Base-by-base conservation (phyloP, 2,888 invertebrate genomes). In the Tetragnatha montana region DNA sequence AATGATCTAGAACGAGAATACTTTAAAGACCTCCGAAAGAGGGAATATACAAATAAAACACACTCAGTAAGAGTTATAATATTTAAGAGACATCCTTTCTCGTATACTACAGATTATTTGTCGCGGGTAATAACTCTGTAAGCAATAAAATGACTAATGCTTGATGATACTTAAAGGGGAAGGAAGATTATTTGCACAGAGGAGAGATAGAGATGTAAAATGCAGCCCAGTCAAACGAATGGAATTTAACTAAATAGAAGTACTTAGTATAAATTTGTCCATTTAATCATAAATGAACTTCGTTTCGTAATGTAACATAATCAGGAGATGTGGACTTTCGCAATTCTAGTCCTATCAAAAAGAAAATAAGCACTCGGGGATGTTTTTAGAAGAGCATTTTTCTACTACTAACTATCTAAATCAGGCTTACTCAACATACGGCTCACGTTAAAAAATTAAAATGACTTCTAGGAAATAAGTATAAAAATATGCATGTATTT, bases 1-100 rank as follows among this genome's bases (percentile, higher is more conserved):
- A 81, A 81, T 81, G 81, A 81, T 81, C 60, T 81, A 49, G 81
- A 81, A 81, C 81, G 81, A 47, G 60, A 69, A 47, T 81, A 81
- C 70, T 81, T 68, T 60, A 49, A 50, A 50, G 49, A 50, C 50
- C 50, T 50, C 50, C 73, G 22, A 6, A 49, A 76, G 50, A 76
- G 49, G 76, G 19, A 50, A 8, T 50, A 10, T 12, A 19, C 60
- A 21, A 60, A 22, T 78, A 60, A n/a, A 75, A 50, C 14, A 68
- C n/a, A 22, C 35, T 60, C 78, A 51, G 60, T 22, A 78, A 22
- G 17, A 60, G 60, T 60, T 60, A 60, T 10, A 60, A 60, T 60
- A 60, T 4, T 21, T 17, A 14, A 78, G 78, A 60, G 22, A 17
- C 35, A 2, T 4, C 17, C 78, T 60, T n/a, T n/a, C n/a, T n/a